These are phyloP conservation scores for Holacanthus passer DNA, from an alignment of 2,113 vertebrate species.

Conservation along the genomic window DNA sequence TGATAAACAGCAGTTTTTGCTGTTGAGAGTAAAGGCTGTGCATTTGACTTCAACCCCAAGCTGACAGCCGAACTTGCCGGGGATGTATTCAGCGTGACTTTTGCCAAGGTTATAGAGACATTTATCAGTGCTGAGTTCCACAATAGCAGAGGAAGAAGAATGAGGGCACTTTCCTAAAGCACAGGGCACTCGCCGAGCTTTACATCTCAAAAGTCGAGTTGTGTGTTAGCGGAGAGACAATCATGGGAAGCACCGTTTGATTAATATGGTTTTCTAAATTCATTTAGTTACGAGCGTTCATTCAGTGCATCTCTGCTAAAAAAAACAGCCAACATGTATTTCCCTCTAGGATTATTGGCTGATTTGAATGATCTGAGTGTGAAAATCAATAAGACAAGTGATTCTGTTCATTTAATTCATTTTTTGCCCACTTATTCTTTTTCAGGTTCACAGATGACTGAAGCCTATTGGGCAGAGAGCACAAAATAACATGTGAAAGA, in stretches of 20 bases:
- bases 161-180: conserved; percentile 34
- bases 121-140: conserved; percentile 59
- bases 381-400: conserved; percentile 37
- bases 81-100: conserved; percentile 64
- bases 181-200: conserved; percentile 28
- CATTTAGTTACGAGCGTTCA: background rate
- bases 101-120: conserved; percentile 73
- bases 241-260: background rate
- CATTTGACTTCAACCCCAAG: conserved; percentile 60
- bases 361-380: conserved; percentile 12
- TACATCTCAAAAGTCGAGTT: conserved; percentile 18
- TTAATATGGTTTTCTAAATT: conserved; percentile 17
- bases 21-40: conserved; percentile 19
- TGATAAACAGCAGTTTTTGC: conserved; percentile 34
- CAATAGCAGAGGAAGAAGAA: conserved; percentile 54
- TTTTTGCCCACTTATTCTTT: background rate
- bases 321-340: background rate
- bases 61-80: conserved; percentile 60
- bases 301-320: conserved; percentile 6
- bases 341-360: conserved; percentile 10
- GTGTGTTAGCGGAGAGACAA: background rate
- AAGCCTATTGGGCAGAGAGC: background rate
- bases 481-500: conserved; percentile 8
- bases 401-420: conserved; percentile 10
- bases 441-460: conserved; percentile 20